Percentiles rank a stretch among this genome's conserved stretches.
phyloP scores from a whole-genome alignment of 2,113 vertebrate genomes.

The Phyllostomus discolor region DNA sequence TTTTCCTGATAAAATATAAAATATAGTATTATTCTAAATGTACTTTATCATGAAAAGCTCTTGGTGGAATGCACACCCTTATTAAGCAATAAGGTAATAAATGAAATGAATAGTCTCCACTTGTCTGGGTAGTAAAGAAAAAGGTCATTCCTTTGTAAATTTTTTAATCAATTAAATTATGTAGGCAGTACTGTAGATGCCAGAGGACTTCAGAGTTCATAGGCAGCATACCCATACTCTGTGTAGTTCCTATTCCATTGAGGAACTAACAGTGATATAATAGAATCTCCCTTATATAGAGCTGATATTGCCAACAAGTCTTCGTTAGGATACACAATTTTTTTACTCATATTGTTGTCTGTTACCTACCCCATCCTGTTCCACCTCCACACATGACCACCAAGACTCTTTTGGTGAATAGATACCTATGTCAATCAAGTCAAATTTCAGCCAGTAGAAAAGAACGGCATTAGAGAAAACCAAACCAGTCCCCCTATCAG shows the following conservation, averaged over 20 bases:
- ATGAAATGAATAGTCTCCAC: neutral
- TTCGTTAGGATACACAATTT: neutral
- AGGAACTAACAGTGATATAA: neutral
- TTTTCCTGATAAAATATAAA: slow-evolving; percentile 74
- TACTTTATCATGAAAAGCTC: neutral
- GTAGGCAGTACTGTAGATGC: neutral
- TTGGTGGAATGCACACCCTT: neutral
- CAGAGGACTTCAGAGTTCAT: neutral
- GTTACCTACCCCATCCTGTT: neutral
- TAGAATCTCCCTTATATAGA: neutral
- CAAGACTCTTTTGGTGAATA: neutral
- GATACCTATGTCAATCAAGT: neutral
- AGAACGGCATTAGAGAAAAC: neutral
- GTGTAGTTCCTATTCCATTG: neutral
- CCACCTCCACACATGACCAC: neutral
- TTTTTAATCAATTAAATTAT: neutral
- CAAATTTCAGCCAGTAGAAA: neutral
- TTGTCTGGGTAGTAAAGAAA: neutral
- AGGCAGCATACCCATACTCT: neutral
- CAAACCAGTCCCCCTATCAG: neutral
- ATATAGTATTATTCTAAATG: slow-evolving; percentile 41
- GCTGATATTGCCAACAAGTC: neutral
- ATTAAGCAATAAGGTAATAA: neutral
- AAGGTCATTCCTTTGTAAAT: neutral
- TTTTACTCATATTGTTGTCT: neutral